Evolutionary conservation across 2,113 vertebrate genomes (phyloP).

Genomic region (Rhinopithecus roxellana): DNA sequence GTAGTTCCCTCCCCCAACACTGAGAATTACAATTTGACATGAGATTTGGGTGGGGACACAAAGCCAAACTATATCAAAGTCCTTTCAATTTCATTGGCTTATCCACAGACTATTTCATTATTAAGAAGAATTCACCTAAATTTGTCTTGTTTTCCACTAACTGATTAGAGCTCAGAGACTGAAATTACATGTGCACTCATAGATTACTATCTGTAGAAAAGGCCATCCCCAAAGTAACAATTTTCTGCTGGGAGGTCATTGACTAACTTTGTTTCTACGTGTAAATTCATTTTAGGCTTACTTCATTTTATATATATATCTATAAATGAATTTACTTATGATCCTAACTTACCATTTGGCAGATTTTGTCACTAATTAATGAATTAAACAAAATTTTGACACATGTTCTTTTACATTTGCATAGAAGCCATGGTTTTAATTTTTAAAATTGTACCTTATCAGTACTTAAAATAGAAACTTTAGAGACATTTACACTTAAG

Average conservation of each 20-base stretch:
- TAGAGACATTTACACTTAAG: neutral
- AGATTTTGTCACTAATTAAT: neutral
- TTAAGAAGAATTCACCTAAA: neutral
- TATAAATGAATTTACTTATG: neutral
- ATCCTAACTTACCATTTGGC: neutral
- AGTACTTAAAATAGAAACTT: neutral
- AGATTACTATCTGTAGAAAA: neutral
- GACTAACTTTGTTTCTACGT: neutral
- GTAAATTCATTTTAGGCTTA: neutral
- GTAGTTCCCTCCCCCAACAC: too few relatives aligned
- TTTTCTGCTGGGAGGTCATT: neutral
- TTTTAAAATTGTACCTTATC: neutral
- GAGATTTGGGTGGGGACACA: too few relatives aligned
- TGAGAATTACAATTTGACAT: too few relatives aligned
- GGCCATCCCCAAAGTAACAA: neutral
- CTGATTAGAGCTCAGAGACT: neutral
- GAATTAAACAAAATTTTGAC: neutral
- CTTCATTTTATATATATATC: neutral
- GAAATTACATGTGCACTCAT: neutral
- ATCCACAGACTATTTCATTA: neutral
- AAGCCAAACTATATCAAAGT: neutral
- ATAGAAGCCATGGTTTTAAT: neutral
- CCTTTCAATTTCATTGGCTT: neutral
- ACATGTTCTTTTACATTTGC: neutral
- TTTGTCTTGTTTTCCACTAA: neutral